phyloP scores from a whole-genome alignment of 2,888 invertebrate genomes.

The Exocentrus adspersus region DNA sequence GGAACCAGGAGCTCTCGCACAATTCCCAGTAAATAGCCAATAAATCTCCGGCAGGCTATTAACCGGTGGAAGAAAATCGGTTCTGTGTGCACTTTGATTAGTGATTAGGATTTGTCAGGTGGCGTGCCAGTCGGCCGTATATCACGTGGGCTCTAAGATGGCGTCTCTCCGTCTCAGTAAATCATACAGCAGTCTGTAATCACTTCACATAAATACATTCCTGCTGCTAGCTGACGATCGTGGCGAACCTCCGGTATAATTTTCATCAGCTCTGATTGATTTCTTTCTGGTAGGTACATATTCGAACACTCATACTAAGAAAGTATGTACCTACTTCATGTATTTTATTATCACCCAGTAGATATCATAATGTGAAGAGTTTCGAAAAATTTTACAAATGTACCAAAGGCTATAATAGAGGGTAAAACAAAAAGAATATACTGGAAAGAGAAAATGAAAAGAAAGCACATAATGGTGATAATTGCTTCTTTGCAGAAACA shows the following conservation, averaged over 20 bases:
- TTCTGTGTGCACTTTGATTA: slow-evolving; percentile 44
- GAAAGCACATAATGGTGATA: too few relatives aligned
- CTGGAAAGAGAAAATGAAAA: too few relatives aligned
- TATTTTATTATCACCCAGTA: too few relatives aligned
- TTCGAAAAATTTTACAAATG: too few relatives aligned
- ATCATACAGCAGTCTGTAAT: slow-evolving; percentile 56
- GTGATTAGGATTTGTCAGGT: slow-evolving; percentile 53
- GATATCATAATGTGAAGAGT: too few relatives aligned
- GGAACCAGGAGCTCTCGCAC: background rate
- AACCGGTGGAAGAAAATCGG: slow-evolving; percentile 29
- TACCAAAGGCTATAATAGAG: too few relatives aligned
- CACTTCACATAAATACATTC: slow-evolving; percentile 53
- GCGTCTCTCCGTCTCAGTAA: slow-evolving; percentile 51
- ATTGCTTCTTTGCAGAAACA: too few relatives aligned
- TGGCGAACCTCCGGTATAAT: slow-evolving; percentile 25
- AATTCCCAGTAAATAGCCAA: slow-evolving; percentile 13
- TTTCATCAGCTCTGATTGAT: slow-evolving; percentile 30
- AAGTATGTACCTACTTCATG: too few relatives aligned
- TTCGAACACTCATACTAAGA: too few relatives aligned
- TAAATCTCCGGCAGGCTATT: slow-evolving; percentile 37
- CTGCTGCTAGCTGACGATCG: slow-evolving; percentile 44
- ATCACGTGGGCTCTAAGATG: slow-evolving; percentile 51
- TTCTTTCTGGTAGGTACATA: background rate
- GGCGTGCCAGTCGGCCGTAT: slow-evolving; percentile 53
- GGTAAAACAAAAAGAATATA: too few relatives aligned